phyloP scores from a whole-genome alignment of 2,888 invertebrate genomes.

The Meganola albula region DNA sequence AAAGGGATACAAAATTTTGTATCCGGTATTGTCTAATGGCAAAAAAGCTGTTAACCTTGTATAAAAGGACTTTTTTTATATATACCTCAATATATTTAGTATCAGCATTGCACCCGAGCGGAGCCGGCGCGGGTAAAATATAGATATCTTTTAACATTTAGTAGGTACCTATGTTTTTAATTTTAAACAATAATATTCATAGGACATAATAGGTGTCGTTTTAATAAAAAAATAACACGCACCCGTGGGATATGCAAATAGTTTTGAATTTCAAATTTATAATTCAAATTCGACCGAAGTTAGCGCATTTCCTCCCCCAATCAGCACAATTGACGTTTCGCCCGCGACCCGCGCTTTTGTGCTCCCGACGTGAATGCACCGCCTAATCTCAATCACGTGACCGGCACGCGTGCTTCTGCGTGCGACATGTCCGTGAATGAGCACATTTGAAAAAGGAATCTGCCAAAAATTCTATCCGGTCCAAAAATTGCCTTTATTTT shows the following conservation, averaged over 20 bases:
- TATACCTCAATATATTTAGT: too few species aligned
- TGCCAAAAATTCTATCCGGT: conserved; percentile 14
- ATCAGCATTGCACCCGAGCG: too few species aligned
- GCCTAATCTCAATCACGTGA: conserved; percentile 71
- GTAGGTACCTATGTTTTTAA: too few species aligned
- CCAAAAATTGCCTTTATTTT: conserved; percentile 36
- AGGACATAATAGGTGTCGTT: conserved; percentile 23
- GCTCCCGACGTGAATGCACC: conserved; percentile 66
- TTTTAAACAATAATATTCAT: too few species aligned
- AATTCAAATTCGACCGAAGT: conserved; percentile 73
- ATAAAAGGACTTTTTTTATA: too few species aligned
- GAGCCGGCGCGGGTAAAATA: too few species aligned
- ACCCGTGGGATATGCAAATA: conserved; percentile 76
- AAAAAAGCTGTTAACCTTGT: too few species aligned
- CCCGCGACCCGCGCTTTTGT: conserved; percentile 60
- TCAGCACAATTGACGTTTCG: conserved; percentile 68
- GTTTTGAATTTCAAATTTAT: conserved; percentile 64
- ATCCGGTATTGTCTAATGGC: too few species aligned
- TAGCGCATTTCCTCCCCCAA: conserved; percentile 68
- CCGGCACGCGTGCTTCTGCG: conserved; percentile 65
- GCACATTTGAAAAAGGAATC: conserved; percentile 40
- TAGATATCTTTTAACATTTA: too few species aligned
- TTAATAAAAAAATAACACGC: conserved; percentile 28
- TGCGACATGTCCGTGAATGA: conserved; percentile 56
- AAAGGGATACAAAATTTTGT: too few species aligned